Evolutionary conservation across 2,888 invertebrate genomes (phyloP).

Genomic region (Hemicrepidius hirtus): DNA sequence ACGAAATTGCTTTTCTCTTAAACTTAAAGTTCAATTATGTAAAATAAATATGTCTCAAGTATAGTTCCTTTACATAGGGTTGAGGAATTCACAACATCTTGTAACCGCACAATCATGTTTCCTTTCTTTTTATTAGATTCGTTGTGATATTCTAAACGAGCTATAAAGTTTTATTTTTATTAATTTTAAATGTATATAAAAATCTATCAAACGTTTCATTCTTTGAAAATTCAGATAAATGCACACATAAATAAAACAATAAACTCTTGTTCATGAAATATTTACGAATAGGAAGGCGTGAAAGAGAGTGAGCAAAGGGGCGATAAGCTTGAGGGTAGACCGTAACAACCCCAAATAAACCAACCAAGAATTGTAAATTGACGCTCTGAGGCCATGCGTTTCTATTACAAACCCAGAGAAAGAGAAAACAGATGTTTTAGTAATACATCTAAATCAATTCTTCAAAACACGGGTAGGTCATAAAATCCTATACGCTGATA

Average conservation of each 20-base stretch:
- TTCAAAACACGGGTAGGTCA: neutral
- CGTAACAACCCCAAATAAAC: slow-evolving; percentile 49
- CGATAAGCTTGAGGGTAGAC: slow-evolving; percentile 49
- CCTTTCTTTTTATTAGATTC: too few relatives aligned
- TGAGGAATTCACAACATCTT: too few relatives aligned
- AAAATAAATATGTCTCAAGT: too few relatives aligned
- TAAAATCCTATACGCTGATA: neutral
- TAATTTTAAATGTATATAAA: too few relatives aligned
- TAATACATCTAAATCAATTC: slow-evolving; percentile 36
- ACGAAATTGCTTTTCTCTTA: too few relatives aligned
- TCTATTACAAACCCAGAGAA: slow-evolving; percentile 30
- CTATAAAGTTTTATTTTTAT: too few relatives aligned
- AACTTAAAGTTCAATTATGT: too few relatives aligned
- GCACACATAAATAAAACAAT: slow-evolving; percentile 44
- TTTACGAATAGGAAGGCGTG: slow-evolving; percentile 44
- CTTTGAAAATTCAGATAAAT: slow-evolving; percentile 25
- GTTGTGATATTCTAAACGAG: too few relatives aligned
- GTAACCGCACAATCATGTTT: too few relatives aligned
- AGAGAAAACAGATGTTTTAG: slow-evolving; percentile 31
- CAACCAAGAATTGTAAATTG: slow-evolving; percentile 51
- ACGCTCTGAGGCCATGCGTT: slow-evolving; percentile 31
- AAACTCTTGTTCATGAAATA: slow-evolving; percentile 45
- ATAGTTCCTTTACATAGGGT: too few relatives aligned
- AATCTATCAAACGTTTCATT: slow-evolving; percentile 9
- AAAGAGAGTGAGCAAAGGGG: slow-evolving; percentile 45